Conservation (phyloP, 2,113 vertebrate genomes). For the Forbesichthys papilliferus region DNA sequence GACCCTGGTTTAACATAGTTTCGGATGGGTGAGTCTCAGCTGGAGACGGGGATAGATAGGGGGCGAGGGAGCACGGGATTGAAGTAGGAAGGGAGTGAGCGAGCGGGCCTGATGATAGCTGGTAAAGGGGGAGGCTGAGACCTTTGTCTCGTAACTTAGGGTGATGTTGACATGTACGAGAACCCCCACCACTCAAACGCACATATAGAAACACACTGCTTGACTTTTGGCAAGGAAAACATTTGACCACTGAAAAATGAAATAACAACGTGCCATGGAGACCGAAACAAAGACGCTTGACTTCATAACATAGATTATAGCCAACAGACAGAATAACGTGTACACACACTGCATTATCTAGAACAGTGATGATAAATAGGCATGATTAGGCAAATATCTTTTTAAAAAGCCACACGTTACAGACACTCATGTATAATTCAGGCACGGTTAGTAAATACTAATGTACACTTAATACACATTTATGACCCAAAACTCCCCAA, state of each 20-base stretch:
- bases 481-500: constrained; percentile 7
- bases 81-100: constrained; percentile 52
- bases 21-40: constrained; percentile 77
- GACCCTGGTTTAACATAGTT: constrained; percentile 83
- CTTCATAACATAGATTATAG: too few species aligned
- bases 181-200: too few species aligned
- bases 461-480: constrained; percentile 10
- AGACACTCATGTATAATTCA: not conserved
- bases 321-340: not conserved
- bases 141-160: constrained; percentile 70
- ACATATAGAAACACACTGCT: not conserved
- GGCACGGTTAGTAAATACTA: not conserved
- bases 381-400: not conserved
- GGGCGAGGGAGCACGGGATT: constrained; percentile 50
- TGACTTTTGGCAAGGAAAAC: not conserved
- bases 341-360: not conserved
- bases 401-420: constrained; percentile 1
- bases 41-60: constrained; percentile 63
- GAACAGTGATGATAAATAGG: constrained; percentile 12
- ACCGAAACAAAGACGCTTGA: not conserved
- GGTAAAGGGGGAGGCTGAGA: constrained; percentile 56
- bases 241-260: not conserved
- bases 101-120: constrained; percentile 58
- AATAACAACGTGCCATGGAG: not conserved
- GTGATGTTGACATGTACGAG: constrained; percentile 37